Evolutionary conservation across 2,888 invertebrate species (phyloP).

Genomic region (Lasioglossum lativentre): DNA sequence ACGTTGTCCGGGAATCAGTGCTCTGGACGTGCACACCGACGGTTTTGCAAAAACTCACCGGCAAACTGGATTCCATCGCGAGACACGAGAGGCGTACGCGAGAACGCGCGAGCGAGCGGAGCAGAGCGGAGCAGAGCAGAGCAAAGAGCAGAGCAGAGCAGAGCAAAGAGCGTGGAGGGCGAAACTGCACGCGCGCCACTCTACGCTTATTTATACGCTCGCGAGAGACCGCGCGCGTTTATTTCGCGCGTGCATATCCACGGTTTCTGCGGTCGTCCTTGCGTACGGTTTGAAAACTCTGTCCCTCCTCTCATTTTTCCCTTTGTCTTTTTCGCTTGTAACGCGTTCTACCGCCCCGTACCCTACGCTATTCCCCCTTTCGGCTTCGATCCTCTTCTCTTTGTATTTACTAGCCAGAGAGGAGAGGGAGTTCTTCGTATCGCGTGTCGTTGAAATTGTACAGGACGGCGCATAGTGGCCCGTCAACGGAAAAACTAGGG

Average conservation of each 20-base stretch:
- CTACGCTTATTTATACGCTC: constrained; percentile 41
- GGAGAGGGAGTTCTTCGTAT: not conserved
- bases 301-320: not conserved
- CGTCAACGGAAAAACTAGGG: too few species aligned
- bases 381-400: not conserved
- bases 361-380: not conserved
- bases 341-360: not conserved
- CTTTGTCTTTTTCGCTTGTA: not conserved
- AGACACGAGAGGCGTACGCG: constrained; percentile 19
- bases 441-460: constrained; percentile 4
- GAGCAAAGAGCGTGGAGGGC: not conserved
- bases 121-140: not conserved
- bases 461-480: not conserved
- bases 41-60: constrained; percentile 61
- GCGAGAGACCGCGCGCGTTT: constrained; percentile 32
- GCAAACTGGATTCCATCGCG: constrained; percentile 72
- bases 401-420: not conserved
- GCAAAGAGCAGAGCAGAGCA: not conserved
- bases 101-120: not conserved
- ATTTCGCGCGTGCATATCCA: constrained; percentile 45
- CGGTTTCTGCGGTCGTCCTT: constrained; percentile 26
- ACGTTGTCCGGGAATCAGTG: constrained; percentile 73
- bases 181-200: constrained; percentile 19
- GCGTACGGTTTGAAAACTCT: constrained; percentile 19
- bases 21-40: constrained; percentile 56